Evolutionary conservation across 2,888 invertebrate genomes (phyloP), one percentile per base, ranked within the genome.

Genomic region (Synanthedon andrenaeformis): DNA sequence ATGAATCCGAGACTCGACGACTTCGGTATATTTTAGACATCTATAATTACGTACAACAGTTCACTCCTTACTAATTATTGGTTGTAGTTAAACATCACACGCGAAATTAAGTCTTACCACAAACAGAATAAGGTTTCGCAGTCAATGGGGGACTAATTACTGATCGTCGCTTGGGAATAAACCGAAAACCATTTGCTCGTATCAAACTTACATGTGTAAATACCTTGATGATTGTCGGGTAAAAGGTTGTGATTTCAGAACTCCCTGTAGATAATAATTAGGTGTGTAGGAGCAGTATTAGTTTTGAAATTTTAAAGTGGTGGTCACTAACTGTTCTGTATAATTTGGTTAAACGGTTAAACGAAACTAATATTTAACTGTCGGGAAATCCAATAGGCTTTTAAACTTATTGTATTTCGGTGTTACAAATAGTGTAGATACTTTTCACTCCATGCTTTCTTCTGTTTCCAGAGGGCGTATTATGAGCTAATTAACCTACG

Each of bases 161-260:
- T 65, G 70, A 74, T 74, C 69, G 74, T 74, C 79, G 63, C 76
- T 58, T 64, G 81, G 80, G 84, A 81, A 82, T 75, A 75, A 72
- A 68, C 80, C 75, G 70, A 79, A 79, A 79, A 81, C 79, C 81
- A 78, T 85, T 87, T 51, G 51, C 55, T 65, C 71, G 59, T 62
- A 82, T 84, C 73, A 83, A 86, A 79, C 72, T 79, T 83, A 74
- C 72, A 85, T 76, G 79, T 76, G 73, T 74, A 72, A 74, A 72
- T 78, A 76, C 76, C 71, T 65, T 58, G 65, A 73, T 84, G 79
- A 84, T 84, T 85, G 76, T 68, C 62, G 72, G 78, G 69, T 78
- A 66, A 58, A 66, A 63, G 62, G 67, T 51, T 69, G 73, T 83
- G 83, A 82, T 82, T 84, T 74, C 70, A 73, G 62, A 70, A 77